Percentiles rank a stretch among this genome's conserved stretches.
These are phyloP conservation scores for Chrysemys picta DNA, from an alignment of 2,113 vertebrate species.

Conservation along the genomic window DNA sequence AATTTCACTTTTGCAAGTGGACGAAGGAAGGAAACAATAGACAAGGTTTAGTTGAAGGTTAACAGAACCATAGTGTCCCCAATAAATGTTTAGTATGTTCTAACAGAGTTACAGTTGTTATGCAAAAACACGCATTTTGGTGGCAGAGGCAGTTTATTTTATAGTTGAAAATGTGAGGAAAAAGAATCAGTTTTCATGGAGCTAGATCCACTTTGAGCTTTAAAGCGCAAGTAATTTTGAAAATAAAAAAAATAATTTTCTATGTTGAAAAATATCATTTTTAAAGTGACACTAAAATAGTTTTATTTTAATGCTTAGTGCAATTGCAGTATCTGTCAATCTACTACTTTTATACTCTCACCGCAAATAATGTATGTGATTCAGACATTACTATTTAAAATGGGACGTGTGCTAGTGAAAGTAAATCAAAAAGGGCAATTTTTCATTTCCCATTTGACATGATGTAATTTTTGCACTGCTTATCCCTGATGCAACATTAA, in stretches of 20 bases:
- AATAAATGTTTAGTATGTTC: neutral
- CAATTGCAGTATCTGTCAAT: neutral
- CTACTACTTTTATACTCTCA: neutral
- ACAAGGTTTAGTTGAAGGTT: neutral
- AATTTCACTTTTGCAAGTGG: neutral
- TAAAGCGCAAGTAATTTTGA: neutral
- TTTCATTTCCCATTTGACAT: neutral
- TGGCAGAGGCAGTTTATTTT: neutral
- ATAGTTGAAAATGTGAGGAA: neutral
- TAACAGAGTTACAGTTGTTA: neutral
- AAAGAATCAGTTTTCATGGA: neutral
- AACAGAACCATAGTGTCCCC: neutral
- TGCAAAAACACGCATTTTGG: neutral
- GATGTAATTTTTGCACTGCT: neutral
- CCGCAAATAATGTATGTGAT: neutral
- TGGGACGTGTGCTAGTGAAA: neutral
- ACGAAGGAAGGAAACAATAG: neutral
- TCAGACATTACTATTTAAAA: constrained; percentile 5
- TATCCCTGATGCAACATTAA: neutral
- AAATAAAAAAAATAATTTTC: neutral
- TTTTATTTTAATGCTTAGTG: neutral
- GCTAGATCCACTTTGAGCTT: neutral
- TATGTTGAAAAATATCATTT: neutral
- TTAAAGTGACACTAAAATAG: neutral
- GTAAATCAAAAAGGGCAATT: neutral